Percentiles rank a stretch among this genome's conserved stretches.
Conservation (phyloP, 2,113 vertebrate genomes). For the Dendropsophus ebraccatus region DNA sequence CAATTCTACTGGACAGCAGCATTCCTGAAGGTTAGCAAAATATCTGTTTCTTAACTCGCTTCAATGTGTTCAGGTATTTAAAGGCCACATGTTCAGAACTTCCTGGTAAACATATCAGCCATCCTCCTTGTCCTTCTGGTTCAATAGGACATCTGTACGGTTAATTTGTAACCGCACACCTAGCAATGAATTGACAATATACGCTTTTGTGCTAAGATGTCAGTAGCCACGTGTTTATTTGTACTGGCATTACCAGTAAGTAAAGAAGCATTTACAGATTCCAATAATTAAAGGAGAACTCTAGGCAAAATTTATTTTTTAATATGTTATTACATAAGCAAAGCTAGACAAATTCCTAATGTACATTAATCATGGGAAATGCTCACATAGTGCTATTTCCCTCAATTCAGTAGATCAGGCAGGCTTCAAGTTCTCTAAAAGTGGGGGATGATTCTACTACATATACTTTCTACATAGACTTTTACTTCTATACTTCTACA, state of each 20-base stretch:
- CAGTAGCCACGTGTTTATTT: neutral
- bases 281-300: too few relatives aligned
- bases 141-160: neutral
- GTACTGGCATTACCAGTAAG: neutral
- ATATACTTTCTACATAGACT: too few relatives aligned
- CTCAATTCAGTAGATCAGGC: too few relatives aligned
- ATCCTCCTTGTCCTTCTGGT: neutral
- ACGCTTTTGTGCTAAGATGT: neutral
- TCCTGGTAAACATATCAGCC: neutral
- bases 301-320: too few relatives aligned
- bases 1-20: constrained; percentile 83
- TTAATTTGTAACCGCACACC: neutral
- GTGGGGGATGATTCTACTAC: too few relatives aligned
- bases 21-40: constrained; percentile 78
- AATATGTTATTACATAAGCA: too few relatives aligned
- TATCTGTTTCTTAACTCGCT: constrained; percentile 61
- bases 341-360: too few relatives aligned
- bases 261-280: too few relatives aligned
- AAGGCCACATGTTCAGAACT: neutral
- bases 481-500: too few relatives aligned
- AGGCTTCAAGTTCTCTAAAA: too few relatives aligned
- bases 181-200: neutral
- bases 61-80: neutral
- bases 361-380: too few relatives aligned
- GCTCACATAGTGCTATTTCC: too few relatives aligned